phyloP scores from a whole-genome alignment of 2,797 vertebrate genomes.

The Anguilla pacifica region DNA sequence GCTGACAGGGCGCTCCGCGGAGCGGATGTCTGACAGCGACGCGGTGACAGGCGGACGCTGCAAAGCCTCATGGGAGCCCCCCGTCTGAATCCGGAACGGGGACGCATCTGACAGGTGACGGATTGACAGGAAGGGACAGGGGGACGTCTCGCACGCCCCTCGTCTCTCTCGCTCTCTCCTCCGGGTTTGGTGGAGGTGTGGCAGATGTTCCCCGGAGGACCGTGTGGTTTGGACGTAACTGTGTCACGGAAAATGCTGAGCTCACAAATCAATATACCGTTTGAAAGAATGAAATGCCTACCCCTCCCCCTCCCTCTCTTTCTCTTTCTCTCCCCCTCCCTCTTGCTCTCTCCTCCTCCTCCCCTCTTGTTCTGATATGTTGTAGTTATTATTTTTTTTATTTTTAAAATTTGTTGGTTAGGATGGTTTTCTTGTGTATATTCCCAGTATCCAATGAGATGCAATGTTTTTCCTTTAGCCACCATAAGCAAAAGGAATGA shows the following conservation, averaged over 20 bases:
- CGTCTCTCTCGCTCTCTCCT: neutral
- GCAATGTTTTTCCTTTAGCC: neutral
- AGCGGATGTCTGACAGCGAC: neutral
- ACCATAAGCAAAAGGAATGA: neutral
- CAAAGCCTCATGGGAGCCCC: neutral
- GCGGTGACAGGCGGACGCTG: neutral
- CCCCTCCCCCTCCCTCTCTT: neutral
- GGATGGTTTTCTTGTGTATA: neutral
- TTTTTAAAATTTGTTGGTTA: neutral
- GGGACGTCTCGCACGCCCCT: neutral
- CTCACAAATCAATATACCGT: conserved; percentile 4
- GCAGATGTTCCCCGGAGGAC: neutral
- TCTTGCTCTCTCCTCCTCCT: neutral
- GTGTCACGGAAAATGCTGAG: conserved; percentile 14
- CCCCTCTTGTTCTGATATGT: neutral
- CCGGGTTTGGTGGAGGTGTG: conserved; percentile 1
- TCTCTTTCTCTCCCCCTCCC: neutral
- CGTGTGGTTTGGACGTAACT: neutral
- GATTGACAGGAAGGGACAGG: neutral
- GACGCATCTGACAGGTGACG: neutral
- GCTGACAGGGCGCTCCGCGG: neutral
- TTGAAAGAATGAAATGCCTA: conserved; percentile 6
- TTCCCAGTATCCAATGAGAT: neutral
- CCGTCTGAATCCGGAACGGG: neutral
- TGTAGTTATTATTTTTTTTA: neutral